Percentiles rank a stretch among this genome's conserved stretches.
phyloP scores from a whole-genome alignment of 2,113 vertebrate genomes.

The Tautogolabrus adspersus region DNA sequence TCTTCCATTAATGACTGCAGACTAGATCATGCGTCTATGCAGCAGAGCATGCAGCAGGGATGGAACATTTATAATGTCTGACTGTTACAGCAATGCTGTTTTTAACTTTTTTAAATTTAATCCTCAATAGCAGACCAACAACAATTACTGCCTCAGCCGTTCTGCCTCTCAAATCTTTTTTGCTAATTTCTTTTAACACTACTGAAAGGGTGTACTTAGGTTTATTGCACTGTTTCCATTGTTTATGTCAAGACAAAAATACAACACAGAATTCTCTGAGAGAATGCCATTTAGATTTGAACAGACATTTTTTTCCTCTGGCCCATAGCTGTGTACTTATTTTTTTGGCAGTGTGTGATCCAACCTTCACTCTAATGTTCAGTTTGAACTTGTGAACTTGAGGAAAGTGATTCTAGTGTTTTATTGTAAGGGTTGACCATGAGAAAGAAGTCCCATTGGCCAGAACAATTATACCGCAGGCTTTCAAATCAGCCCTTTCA shows the following conservation, averaged over 20 bases:
- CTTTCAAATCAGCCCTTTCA: constrained; percentile 16
- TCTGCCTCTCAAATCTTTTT: constrained; percentile 2
- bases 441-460: neutral
- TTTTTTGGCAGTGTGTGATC: constrained; percentile 13
- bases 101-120: constrained; percentile 45
- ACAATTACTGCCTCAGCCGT: constrained; percentile 43
- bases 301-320: neutral
- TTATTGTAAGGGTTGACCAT: constrained; percentile 8
- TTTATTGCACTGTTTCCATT: constrained; percentile 23
- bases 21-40: constrained; percentile 40
- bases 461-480: constrained; percentile 33
- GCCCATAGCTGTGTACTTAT: constrained; percentile 35
- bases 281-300: constrained; percentile 4
- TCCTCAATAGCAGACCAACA: constrained; percentile 40
- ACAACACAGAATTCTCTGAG: constrained; percentile 2
- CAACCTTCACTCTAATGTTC: constrained; percentile 18
- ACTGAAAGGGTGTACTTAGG: neutral
- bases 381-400: constrained; percentile 34
- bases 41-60: constrained; percentile 26
- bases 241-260: constrained; percentile 12
- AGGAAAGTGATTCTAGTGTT: constrained; percentile 1
- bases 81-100: constrained; percentile 19
- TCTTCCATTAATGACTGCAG: constrained; percentile 43
- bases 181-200: constrained; percentile 29
- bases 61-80: constrained; percentile 46